Evolutionary conservation across 2,113 vertebrate genomes (phyloP).

Genomic region (Xerus inauris): DNA sequence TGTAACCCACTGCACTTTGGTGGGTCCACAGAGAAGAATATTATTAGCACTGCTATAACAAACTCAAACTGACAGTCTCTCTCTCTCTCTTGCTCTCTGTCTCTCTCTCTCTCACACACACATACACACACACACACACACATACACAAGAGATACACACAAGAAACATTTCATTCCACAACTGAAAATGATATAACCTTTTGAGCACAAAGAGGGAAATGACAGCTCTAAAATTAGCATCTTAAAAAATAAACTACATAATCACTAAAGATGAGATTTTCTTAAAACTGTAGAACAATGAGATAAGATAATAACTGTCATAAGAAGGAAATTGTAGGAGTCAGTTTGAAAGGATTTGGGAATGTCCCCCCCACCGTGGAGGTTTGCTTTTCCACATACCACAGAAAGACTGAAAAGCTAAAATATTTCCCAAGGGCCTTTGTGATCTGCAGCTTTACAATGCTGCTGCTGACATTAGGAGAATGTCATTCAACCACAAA

Average conservation of each 20-base stretch:
- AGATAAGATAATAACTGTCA: conserved; percentile 57
- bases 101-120: too few species aligned
- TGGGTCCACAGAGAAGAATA: background rate
- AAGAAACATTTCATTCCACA: conserved; percentile 49
- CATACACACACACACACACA: background rate
- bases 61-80: background rate
- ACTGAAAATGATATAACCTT: conserved; percentile 52
- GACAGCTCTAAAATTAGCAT: conserved; percentile 65
- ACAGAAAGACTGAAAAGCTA: conserved; percentile 14
- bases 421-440: background rate
- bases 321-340: conserved; percentile 59
- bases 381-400: conserved; percentile 47
- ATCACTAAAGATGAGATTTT: conserved; percentile 69
- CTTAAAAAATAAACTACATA: conserved; percentile 67
- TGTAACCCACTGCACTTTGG: background rate
- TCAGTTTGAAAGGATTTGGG: conserved; percentile 38
- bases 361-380: background rate
- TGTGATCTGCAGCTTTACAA: background rate
- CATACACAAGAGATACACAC: background rate
- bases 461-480: background rate
- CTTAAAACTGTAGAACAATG: conserved; percentile 69
- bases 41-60: conserved; percentile 24
- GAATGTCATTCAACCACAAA: background rate
- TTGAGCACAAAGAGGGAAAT: conserved; percentile 44
- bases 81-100: background rate